Conservation (phyloP, 1,140 invertebrate genomes). For the Drosophila ercepeae region DNA sequence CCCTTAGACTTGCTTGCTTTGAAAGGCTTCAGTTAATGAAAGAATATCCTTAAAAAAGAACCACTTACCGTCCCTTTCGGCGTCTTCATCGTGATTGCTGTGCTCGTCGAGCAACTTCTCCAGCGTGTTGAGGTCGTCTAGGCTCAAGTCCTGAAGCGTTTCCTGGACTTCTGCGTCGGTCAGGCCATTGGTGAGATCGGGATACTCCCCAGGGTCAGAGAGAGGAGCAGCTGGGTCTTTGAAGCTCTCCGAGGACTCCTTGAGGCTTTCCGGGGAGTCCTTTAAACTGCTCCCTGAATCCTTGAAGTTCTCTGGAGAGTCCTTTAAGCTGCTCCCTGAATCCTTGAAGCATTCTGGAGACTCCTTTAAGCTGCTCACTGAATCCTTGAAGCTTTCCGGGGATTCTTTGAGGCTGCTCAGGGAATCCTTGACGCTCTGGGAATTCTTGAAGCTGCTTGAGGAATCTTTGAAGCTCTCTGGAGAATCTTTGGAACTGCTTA, state of each 20-base stretch:
- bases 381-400: not conserved
- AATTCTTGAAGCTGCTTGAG: no score
- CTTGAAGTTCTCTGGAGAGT: not conserved
- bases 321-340: not conserved
- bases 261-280: not conserved
- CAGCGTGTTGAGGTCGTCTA: slow-evolving; percentile 51
- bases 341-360: not conserved
- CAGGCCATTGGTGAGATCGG: slow-evolving; percentile 58
- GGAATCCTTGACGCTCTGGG: no score
- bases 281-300: not conserved
- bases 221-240: not conserved
- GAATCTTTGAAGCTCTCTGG: no score
- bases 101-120: slow-evolving; percentile 52
- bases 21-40: slow-evolving; percentile 22
- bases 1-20: slow-evolving; percentile 47
- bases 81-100: slow-evolving; percentile 25
- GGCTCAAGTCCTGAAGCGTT: slow-evolving; percentile 32
- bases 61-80: not conserved
- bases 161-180: slow-evolving; percentile 53
- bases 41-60: not conserved
- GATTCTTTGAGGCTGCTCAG: no score
- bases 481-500: no score
- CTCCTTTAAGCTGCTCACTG: not conserved
- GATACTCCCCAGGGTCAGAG: slow-evolving; percentile 36
- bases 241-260: not conserved